Evolutionary conservation across 2,113 vertebrate species (phyloP).

Genomic region (Anoura caudifer): DNA sequence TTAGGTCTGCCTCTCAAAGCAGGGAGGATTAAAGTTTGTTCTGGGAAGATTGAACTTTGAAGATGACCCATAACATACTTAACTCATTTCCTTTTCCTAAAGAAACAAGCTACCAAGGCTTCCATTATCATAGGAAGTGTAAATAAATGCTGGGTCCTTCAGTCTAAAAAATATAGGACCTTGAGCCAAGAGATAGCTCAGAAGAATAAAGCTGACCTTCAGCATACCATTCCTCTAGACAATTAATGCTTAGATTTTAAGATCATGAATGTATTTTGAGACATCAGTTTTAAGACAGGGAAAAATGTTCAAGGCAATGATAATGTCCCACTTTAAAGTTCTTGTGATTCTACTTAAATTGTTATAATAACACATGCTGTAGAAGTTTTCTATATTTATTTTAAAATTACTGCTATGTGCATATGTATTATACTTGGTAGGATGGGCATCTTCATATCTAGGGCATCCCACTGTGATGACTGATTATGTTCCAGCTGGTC

Average conservation of each 20-base stretch:
- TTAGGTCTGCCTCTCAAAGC: neutral
- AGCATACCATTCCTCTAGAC: slow-evolving; percentile 17
- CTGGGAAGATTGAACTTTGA: neutral
- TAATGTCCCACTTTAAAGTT: slow-evolving; percentile 75
- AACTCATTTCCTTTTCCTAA: neutral
- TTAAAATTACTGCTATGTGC: slow-evolving; percentile 74
- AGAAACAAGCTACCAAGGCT: neutral
- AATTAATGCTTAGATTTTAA: slow-evolving; percentile 50
- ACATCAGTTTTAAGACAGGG: slow-evolving; percentile 63
- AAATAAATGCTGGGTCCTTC: neutral
- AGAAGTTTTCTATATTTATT: slow-evolving; percentile 75
- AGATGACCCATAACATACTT: neutral
- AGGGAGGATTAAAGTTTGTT: neutral
- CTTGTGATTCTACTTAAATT: slow-evolving; percentile 69
- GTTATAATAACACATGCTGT: slow-evolving; percentile 77
- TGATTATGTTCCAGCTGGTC: slow-evolving; percentile 78
- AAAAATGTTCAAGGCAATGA: slow-evolving; percentile 66
- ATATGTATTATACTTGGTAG: slow-evolving; percentile 77
- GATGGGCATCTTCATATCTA: slow-evolving; percentile 75
- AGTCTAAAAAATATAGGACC: neutral
- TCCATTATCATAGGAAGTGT: neutral
- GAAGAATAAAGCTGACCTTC: neutral
- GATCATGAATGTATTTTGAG: slow-evolving; percentile 66
- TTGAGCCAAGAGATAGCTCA: neutral
- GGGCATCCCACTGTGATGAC: slow-evolving; percentile 74